phyloP scores from a whole-genome alignment of 2,113 vertebrate species.

The Nycticryphes semicollaris region DNA sequence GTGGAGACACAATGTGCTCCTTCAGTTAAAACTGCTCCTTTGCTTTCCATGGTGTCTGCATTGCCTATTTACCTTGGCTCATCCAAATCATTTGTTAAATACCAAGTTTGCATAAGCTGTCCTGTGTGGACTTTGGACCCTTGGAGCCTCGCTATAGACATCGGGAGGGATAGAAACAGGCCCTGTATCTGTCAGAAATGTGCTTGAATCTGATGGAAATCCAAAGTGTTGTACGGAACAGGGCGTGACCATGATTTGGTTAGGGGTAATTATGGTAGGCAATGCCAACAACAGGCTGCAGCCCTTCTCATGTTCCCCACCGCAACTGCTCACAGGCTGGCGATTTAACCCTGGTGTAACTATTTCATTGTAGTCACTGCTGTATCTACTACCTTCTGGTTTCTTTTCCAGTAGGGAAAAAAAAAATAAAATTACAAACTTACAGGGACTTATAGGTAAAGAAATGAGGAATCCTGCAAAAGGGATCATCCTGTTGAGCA shows the following conservation, averaged over 20 bases:
- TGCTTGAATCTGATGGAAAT: slow-evolving; percentile 1
- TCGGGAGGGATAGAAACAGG: not conserved
- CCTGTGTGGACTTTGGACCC: not conserved
- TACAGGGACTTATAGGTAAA: no score
- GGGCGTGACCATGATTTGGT: slow-evolving; percentile 45
- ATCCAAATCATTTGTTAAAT: slow-evolving; percentile 52
- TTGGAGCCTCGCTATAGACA: not conserved
- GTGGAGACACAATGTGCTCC: not conserved
- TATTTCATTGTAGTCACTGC: not conserved
- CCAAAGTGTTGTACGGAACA: not conserved
- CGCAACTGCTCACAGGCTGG: not conserved
- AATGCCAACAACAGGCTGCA: slow-evolving; percentile 33
- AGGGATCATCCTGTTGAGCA: not conserved
- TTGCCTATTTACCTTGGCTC: slow-evolving; percentile 42
- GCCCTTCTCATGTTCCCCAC: slow-evolving; percentile 14
- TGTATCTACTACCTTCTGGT: not conserved
- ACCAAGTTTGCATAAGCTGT: not conserved
- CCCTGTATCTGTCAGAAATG: not conserved
- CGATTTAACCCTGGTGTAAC: not conserved
- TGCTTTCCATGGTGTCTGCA: slow-evolving; percentile 7
- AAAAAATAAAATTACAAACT: not conserved
- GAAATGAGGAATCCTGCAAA: not conserved
- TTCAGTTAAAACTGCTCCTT: not conserved
- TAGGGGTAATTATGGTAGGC: slow-evolving; percentile 44
- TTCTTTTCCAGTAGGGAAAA: not conserved